Percentiles rank a stretch among this genome's conserved stretches.
Conservation (phyloP, 2,113 vertebrate genomes). For the Microcebus griseorufus region DNA sequence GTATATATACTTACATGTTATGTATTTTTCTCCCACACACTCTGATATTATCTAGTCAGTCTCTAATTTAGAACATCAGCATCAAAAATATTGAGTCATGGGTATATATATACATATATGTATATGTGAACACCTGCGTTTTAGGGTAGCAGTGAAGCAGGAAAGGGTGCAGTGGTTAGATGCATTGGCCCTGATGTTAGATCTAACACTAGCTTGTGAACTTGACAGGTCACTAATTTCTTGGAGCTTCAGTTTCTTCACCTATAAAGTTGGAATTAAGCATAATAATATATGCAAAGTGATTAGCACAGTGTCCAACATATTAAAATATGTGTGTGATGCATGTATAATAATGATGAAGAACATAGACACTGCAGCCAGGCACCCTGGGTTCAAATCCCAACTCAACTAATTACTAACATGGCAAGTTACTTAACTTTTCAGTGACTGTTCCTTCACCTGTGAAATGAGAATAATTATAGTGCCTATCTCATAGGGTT, state of each 20-base stretch:
- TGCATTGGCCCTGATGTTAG: neutral
- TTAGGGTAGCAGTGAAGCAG: neutral
- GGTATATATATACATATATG: neutral
- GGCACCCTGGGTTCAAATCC: neutral
- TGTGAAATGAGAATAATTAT: conserved; percentile 45
- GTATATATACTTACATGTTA: neutral
- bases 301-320: neutral
- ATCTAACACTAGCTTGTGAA: neutral
- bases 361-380: neutral
- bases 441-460: neutral
- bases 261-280: neutral
- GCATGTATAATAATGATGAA: neutral
- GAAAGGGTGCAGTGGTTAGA: neutral
- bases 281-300: neutral
- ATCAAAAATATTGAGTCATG: conserved; percentile 53
- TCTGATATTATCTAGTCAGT: conserved; percentile 55
- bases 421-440: conserved; percentile 14
- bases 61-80: conserved; percentile 33
- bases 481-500: neutral
- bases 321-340: neutral
- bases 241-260: neutral
- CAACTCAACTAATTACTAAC: neutral
- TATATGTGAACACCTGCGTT: neutral
- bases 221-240: neutral
- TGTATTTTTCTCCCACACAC: conserved; percentile 58